Conservation (phyloP, 2,113 vertebrate genomes). For the Oreotrochilus melanogaster region DNA sequence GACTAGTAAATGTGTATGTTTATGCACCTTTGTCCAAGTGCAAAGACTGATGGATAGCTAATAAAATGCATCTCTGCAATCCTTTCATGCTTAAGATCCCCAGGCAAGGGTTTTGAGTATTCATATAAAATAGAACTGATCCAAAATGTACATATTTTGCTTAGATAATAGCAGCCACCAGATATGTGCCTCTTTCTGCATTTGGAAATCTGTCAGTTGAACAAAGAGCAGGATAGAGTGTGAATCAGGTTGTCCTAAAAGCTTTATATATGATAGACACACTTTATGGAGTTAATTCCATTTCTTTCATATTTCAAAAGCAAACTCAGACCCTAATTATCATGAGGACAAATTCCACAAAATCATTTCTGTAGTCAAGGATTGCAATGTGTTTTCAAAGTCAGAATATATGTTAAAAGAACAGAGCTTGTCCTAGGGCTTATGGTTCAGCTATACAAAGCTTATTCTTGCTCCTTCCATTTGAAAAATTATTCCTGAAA, state of each 20-base stretch:
- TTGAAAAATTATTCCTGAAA: constrained; percentile 64
- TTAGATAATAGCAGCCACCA: constrained; percentile 39
- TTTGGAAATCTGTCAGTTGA: constrained; percentile 62
- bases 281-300: constrained; percentile 35
- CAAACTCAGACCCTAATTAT: constrained; percentile 29
- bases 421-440: constrained; percentile 8
- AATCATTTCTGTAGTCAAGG: constrained; percentile 23
- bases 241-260: constrained; percentile 54
- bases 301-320: constrained; percentile 56
- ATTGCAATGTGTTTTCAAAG: constrained; percentile 19
- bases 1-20: background rate
- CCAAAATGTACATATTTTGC: constrained; percentile 57
- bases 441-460: background rate
- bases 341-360: constrained; percentile 15
- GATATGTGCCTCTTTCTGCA: constrained; percentile 25
- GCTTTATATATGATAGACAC: constrained; percentile 50
- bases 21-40: constrained; percentile 5
- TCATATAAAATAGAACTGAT: constrained; percentile 49
- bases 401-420: constrained; percentile 28
- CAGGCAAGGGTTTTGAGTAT: constrained; percentile 41
- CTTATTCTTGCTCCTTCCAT: background rate
- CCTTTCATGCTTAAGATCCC: constrained; percentile 39
- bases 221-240: constrained; percentile 51
- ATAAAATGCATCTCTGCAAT: constrained; percentile 27
- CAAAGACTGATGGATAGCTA: constrained; percentile 34